Conservation (phyloP, 2,797 vertebrate species). For the Melanogrammus aeglefinus region DNA sequence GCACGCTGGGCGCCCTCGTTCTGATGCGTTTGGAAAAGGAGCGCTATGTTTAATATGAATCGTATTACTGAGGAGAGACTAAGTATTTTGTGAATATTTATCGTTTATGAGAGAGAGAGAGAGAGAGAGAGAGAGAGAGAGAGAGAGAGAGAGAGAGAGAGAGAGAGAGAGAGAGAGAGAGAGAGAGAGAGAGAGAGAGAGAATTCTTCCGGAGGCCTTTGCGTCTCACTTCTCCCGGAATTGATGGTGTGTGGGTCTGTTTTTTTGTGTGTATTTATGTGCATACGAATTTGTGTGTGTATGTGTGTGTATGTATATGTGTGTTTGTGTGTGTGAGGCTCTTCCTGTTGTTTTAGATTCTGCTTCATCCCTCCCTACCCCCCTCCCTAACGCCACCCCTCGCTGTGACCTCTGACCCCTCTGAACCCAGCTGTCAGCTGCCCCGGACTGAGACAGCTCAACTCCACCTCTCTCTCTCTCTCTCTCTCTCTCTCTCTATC, state of each 20-base stretch:
- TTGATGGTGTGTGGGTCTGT: constrained; percentile 7
- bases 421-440: constrained; percentile 80
- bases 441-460: constrained; percentile 35
- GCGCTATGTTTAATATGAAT: too few species aligned
- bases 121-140: too few species aligned
- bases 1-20: too few species aligned
- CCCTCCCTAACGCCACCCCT: constrained; percentile 46
- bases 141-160: too few species aligned
- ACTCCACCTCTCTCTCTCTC: constrained; percentile 12
- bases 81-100: too few species aligned
- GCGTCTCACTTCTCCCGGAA: constrained; percentile 28
- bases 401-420: constrained; percentile 66
- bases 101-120: too few species aligned
- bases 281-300: neutral
- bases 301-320: neutral
- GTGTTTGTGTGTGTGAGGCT: constrained; percentile 11
- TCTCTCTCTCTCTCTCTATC: constrained; percentile 3
- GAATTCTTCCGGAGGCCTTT: constrained; percentile 34
- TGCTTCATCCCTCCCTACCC: constrained; percentile 55
- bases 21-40: too few species aligned
- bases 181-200: neutral
- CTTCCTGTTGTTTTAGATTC: constrained; percentile 75
- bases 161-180: too few species aligned
- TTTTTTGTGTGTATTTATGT: neutral
- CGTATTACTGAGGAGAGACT: too few species aligned